Evolutionary conservation across 2,113 vertebrate genomes (phyloP).

Genomic region (Macroglossus sobrinus): DNA sequence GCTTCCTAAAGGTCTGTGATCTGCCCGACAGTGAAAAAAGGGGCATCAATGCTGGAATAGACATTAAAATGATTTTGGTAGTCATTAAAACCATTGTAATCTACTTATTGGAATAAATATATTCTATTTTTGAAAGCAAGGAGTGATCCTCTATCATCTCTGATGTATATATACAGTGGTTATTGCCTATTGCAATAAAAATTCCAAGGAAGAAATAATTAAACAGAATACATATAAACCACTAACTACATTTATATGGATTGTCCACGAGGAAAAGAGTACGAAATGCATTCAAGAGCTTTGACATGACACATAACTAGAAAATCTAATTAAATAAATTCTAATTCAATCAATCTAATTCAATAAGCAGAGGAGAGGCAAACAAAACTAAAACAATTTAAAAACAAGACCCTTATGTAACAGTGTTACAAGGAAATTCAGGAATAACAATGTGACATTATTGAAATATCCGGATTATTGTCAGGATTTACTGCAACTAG

Average conservation of each 20-base stretch:
- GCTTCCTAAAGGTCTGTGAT: not conserved
- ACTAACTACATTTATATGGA: not conserved
- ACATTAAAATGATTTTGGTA: not conserved
- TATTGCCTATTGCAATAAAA: not conserved
- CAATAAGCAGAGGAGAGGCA: not conserved
- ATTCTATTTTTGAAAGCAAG: slow-evolving; percentile 9
- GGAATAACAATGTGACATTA: slow-evolving; percentile 55
- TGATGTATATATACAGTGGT: not conserved
- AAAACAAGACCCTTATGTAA: slow-evolving; percentile 67
- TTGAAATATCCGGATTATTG: slow-evolving; percentile 48
- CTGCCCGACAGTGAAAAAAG: not conserved
- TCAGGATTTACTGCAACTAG: slow-evolving; percentile 49
- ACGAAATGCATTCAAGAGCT: not conserved
- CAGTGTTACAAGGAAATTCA: slow-evolving; percentile 29
- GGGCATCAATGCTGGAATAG: not conserved
- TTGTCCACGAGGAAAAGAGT: not conserved
- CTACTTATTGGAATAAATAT: not conserved
- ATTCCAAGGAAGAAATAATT: not conserved
- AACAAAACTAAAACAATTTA: slow-evolving; percentile 11
- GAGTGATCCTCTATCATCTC: not conserved
- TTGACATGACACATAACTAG: not conserved
- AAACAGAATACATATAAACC: not conserved
- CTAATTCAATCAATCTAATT: not conserved
- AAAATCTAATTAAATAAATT: not conserved
- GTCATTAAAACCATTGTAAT: not conserved